phyloP scores from a whole-genome alignment of 37 sponge, comb jelly and placozoan genomes.

The Diacarnus erythraeanus region DNA sequence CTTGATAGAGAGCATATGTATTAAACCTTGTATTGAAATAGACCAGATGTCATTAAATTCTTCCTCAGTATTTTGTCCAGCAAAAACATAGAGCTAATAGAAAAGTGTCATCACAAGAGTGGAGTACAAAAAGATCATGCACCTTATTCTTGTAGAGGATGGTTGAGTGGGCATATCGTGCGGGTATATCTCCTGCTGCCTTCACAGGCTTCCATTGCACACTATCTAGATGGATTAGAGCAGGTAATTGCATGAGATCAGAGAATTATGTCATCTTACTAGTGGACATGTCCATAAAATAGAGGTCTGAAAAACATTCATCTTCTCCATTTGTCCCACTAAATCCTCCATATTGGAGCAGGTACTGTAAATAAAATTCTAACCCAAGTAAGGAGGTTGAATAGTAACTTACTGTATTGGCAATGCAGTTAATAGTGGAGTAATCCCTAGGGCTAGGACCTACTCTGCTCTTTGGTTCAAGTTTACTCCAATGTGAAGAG shows the following conservation, averaged over 20 bases:
- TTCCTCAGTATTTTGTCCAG: conserved; percentile 50
- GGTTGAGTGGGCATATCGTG: conserved; percentile 35
- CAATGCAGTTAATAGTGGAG: conserved; percentile 32
- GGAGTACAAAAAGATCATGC: background rate
- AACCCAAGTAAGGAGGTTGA: background rate
- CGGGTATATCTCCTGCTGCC: background rate
- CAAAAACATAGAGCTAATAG: conserved; percentile 57
- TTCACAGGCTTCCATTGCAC: conserved; percentile 20
- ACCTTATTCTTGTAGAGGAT: conserved; percentile 37
- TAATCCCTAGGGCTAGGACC: conserved; percentile 63
- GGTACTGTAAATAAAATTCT: conserved; percentile 24
- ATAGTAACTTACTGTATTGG: conserved; percentile 25
- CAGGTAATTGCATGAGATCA: background rate
- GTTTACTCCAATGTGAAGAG: conserved; percentile 42
- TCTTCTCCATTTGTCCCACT: conserved; percentile 29
- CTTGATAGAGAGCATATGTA: background rate
- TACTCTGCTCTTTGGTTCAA: conserved; percentile 5
- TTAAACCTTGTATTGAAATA: conserved; percentile 7
- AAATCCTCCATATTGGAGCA: conserved; percentile 67
- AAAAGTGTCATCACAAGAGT: background rate
- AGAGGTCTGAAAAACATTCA: conserved; percentile 39
- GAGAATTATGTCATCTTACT: conserved; percentile 1
- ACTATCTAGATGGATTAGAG: background rate
- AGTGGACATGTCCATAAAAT: conserved; percentile 27
- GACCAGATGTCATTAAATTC: conserved; percentile 67